Evolutionary conservation across 2,888 invertebrate genomes (phyloP), one percentile per base, ranked within the genome.

Genomic region (Pogonocherus hispidulus): DNA sequence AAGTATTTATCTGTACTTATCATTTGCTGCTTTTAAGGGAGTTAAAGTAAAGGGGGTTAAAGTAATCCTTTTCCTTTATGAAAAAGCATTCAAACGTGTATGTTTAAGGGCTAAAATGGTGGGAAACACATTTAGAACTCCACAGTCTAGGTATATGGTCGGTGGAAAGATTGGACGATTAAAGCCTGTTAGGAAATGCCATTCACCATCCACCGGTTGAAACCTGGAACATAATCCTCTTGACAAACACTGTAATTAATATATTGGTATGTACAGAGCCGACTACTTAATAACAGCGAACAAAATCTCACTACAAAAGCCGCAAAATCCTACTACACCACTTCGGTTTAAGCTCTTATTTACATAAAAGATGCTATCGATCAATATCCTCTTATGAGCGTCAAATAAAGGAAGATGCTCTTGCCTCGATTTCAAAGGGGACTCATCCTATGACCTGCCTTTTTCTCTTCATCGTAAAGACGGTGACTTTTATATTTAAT

Each of bases 231-330:
- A 60, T 73, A 73, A 75, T 75, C 73, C 69, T 14, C 41, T n/a
- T 37, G 71, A 73, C 72, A 73, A 73, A 70, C 73, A 57, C 55
- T 55, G 63, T 71, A 72, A 75, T 73, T 75, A 73, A 72, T 73
- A 71, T 69, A 73, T 69, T 63, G 70, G 69, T 66, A 60, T 41
- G 69, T 67, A 63, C 37, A 65, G 46, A 73, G 60, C 70, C 70
- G 63, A 66, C 66, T 70, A 67, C 72, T 75, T 72, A 70, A 71
- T 72, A 75, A 72, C 65, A 66, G 57, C 68, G 68, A 66, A 59
- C 64, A 67, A 73, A 69, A 70, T 69, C 67, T 67, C 37, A 18
- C 54, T 60, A 73, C 73, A 73, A 72, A 75, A 68, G 73, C 75
- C 71, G 59, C 72, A 72, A 75, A 41, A 75, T 75, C 73, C 75